These are phyloP conservation scores for Chlorospingus semifuscus DNA, from an alignment of 2,797 vertebrate genomes.

Conservation along the genomic window DNA sequence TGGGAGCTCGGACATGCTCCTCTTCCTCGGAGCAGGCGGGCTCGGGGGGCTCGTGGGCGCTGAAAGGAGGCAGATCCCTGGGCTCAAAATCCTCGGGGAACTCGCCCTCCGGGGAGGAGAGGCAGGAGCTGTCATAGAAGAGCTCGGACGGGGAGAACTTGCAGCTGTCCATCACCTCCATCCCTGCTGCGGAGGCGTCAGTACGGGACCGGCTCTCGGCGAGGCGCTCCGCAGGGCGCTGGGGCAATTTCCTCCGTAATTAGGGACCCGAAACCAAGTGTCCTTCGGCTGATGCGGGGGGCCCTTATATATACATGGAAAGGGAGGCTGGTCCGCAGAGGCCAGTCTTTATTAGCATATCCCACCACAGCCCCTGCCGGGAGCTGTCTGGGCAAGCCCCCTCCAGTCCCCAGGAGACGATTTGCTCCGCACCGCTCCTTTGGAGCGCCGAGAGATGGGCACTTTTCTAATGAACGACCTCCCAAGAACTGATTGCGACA, in stretches of 20 bases:
- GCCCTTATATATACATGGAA: slow-evolving; percentile 84
- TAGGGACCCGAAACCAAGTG: slow-evolving; percentile 79
- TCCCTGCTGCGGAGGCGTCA: slow-evolving; percentile 30
- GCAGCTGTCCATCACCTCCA: slow-evolving; percentile 84
- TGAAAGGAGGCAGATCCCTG: slow-evolving; percentile 58
- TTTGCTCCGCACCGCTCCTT: slow-evolving; percentile 52
- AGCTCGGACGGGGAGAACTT: slow-evolving; percentile 88
- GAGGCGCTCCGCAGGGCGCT: background rate
- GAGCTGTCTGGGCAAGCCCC: slow-evolving; percentile 78
- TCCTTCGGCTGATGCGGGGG: slow-evolving; percentile 73
- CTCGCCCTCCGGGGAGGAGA: slow-evolving; percentile 88
- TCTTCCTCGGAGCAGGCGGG: slow-evolving; percentile 85
- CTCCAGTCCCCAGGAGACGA: slow-evolving; percentile 54
- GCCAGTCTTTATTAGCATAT: slow-evolving; percentile 89
- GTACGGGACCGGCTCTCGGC: background rate
- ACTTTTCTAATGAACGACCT: background rate
- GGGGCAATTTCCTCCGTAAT: slow-evolving; percentile 57
- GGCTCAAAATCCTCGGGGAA: slow-evolving; percentile 78
- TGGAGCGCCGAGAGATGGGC: slow-evolving; percentile 28
- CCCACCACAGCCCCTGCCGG: slow-evolving; percentile 70
- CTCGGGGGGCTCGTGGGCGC: slow-evolving; percentile 62
- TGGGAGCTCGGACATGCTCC: slow-evolving; percentile 88
- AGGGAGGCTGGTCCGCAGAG: slow-evolving; percentile 83
- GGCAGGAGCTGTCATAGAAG: slow-evolving; percentile 88
- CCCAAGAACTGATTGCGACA: background rate